phyloP scores from a whole-genome alignment of 2,113 vertebrate genomes.

The Plotosus lineatus region DNA sequence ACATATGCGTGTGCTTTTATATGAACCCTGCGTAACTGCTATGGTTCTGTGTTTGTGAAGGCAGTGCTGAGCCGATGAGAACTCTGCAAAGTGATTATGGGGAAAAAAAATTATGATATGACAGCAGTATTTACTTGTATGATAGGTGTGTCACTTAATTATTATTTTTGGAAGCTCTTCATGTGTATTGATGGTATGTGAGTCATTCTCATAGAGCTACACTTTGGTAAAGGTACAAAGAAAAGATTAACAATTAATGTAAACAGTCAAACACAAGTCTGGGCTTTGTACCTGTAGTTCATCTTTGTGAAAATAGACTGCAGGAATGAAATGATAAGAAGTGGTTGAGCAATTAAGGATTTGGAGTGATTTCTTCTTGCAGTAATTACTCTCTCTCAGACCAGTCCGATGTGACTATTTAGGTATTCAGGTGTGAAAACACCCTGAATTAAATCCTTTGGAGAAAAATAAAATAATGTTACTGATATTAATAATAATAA shows the following conservation, averaged over 20 bases:
- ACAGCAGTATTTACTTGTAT: not conserved
- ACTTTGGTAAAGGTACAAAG: not conserved
- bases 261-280: not conserved
- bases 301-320: not conserved
- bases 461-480: constrained; percentile 44
- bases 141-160: not conserved
- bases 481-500: not conserved
- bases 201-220: not conserved
- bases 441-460: constrained; percentile 11
- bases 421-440: no score
- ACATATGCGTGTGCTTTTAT: not conserved
- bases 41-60: not conserved
- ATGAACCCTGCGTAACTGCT: not conserved
- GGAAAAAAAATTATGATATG: not conserved
- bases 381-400: not conserved
- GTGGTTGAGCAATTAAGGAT: not conserved
- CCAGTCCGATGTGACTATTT: not conserved
- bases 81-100: not conserved
- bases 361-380: not conserved
- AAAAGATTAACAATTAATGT: not conserved
- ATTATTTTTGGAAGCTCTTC: not conserved
- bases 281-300: not conserved
- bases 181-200: not conserved
- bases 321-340: not conserved
- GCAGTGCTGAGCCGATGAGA: not conserved